phyloP scores from a whole-genome alignment of 2,888 invertebrate genomes.

The Heliconius sara region DNA sequence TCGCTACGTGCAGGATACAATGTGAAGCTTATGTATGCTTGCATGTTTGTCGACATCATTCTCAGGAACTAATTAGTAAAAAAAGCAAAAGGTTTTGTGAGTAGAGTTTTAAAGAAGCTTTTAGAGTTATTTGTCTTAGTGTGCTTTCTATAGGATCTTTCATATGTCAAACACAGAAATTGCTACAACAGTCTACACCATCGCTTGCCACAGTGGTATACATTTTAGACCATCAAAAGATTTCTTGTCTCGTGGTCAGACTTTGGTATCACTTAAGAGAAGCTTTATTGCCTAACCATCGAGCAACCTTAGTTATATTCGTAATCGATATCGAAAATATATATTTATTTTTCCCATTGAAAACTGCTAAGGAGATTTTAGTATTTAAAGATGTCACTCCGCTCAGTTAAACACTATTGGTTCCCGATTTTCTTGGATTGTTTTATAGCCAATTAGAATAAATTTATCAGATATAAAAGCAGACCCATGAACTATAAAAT shows the following conservation, averaged over 20 bases:
- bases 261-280: not conserved
- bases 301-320: conserved; percentile 20
- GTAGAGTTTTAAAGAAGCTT: not conserved
- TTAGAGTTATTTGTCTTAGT: not conserved
- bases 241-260: not conserved
- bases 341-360: too few relatives aligned
- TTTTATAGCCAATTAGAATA: too few relatives aligned
- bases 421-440: too few relatives aligned
- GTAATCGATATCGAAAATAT: too few relatives aligned
- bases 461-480: too few relatives aligned
- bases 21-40: too few relatives aligned
- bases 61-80: not conserved
- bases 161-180: conserved; percentile 16
- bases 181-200: not conserved
- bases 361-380: too few relatives aligned
- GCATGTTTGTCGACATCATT: too few relatives aligned
- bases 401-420: too few relatives aligned
- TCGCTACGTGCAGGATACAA: too few relatives aligned
- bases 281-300: not conserved
- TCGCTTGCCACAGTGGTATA: not conserved
- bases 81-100: conserved; percentile 7
- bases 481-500: too few relatives aligned
- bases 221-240: not conserved
- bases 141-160: conserved; percentile 20
- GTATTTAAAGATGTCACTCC: too few relatives aligned